phyloP scores from a whole-genome alignment of 2,113 vertebrate genomes.

The Pseudonaja textilis region DNA sequence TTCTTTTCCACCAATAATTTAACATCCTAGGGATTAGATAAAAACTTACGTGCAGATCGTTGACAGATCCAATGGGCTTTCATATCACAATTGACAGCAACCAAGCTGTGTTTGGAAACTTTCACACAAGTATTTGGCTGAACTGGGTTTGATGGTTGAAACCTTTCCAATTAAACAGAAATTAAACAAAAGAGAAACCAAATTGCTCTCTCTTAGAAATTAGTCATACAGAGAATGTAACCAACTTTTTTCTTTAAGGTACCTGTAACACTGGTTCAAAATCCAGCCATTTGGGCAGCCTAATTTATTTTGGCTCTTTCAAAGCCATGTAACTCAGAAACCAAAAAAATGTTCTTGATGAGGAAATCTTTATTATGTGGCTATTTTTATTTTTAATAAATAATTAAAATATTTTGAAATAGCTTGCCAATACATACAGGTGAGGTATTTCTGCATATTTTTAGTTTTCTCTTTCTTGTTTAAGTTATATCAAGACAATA shows the following conservation, averaged over 20 bases:
- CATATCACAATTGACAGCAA: neutral
- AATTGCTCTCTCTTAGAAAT: neutral
- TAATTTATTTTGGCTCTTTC: neutral
- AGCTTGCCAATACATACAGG: neutral
- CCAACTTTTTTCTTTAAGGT: neutral
- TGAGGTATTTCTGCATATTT: neutral
- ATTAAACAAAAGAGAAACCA: neutral
- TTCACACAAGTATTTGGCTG: constrained; percentile 29
- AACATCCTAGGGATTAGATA: neutral
- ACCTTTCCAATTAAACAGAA: constrained; percentile 19
- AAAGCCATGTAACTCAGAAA: neutral
- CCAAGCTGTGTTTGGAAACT: constrained; percentile 15
- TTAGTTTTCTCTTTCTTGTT: neutral
- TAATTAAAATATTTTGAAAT: neutral
- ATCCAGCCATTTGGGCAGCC: neutral
- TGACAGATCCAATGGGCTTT: constrained; percentile 34
- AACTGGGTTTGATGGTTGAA: neutral
- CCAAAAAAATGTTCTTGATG: neutral
- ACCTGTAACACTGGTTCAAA: neutral
- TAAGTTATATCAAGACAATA: neutral
- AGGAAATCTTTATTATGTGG: neutral
- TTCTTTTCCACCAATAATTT: neutral
- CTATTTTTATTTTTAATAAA: neutral
- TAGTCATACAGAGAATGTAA: neutral
- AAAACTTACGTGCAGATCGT: constrained; percentile 6